A percentile compares a stretch with the other conserved stretches of the same genome.
phyloP scores from a whole-genome alignment of 2,888 invertebrate genomes.

The Aleiodes leptofemur region DNA sequence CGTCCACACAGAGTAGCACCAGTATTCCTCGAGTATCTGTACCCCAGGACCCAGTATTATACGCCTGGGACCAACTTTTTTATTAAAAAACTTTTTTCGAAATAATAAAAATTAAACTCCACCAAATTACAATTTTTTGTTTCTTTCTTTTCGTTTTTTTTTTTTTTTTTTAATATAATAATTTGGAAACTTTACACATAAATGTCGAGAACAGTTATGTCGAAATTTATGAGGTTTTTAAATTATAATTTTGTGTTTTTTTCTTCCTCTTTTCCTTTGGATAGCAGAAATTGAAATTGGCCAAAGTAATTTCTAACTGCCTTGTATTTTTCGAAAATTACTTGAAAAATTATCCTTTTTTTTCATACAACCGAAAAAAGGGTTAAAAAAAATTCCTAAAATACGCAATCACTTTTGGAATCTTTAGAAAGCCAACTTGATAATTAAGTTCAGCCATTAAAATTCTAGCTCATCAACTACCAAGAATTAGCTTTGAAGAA shows the following conservation, averaged over 20 bases:
- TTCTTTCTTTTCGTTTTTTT: slow-evolving; percentile 16
- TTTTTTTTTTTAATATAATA: slow-evolving; percentile 5
- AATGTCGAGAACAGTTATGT: slow-evolving; percentile 6
- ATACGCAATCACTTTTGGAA: neutral
- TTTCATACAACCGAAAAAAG: neutral
- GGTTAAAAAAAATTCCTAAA: neutral
- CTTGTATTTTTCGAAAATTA: neutral
- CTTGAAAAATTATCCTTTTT: neutral
- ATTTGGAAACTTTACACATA: slow-evolving; percentile 16
- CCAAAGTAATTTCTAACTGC: neutral
- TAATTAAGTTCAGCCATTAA: slow-evolving; percentile 23
- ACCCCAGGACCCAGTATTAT: slow-evolving; percentile 45
- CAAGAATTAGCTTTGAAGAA: neutral
- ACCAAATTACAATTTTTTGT: slow-evolving; percentile 22
- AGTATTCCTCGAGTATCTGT: slow-evolving; percentile 39
- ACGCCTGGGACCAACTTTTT: slow-evolving; percentile 68
- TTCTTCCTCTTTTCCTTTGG: neutral
- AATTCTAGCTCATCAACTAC: slow-evolving; percentile 7
- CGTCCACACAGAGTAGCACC: slow-evolving; percentile 32
- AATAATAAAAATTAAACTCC: slow-evolving; percentile 56
- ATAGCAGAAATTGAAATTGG: slow-evolving; percentile 20
- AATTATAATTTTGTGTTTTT: neutral
- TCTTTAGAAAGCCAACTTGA: neutral
- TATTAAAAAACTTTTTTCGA: slow-evolving; percentile 74
- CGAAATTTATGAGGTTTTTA: slow-evolving; percentile 29